Conservation (phyloP, 2,797 vertebrate genomes). For the Leptodactylus fallax region DNA sequence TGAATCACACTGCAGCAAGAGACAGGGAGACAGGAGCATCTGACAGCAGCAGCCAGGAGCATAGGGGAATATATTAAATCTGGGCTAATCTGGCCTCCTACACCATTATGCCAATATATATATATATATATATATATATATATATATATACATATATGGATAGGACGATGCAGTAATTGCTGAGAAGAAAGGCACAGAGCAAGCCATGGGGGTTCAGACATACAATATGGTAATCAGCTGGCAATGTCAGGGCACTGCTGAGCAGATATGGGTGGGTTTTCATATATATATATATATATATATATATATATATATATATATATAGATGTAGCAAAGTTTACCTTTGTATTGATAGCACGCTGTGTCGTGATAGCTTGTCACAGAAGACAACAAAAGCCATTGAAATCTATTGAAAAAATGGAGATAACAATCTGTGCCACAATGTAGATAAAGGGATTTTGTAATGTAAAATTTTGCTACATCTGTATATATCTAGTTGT, state of each 20-base stretch:
- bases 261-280: neutral
- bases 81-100: neutral
- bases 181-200: neutral
- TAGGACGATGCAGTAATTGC: neutral
- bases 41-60: slow-evolving; percentile 60
- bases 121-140: neutral
- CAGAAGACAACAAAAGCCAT: too few species aligned
- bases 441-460: too few species aligned
- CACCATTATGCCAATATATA: neutral
- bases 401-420: too few species aligned
- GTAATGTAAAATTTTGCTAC: too few species aligned
- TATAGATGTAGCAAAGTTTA: neutral
- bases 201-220: neutral
- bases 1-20: slow-evolving; percentile 73
- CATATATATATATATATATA: neutral
- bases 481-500: too few species aligned
- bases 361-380: too few species aligned
- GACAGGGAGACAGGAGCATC: slow-evolving; percentile 59
- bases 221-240: neutral
- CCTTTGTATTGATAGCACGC: too few species aligned
- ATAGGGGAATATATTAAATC: slow-evolving; percentile 29
- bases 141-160: neutral
- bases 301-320: neutral
- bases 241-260: neutral
- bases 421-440: too few species aligned